A percentile compares a stretch with the other conserved stretches of the same genome.
These are phyloP conservation scores for Stomorhina lunata DNA, from an alignment of 2,888 invertebrate genomes.

Conservation along the genomic window DNA sequence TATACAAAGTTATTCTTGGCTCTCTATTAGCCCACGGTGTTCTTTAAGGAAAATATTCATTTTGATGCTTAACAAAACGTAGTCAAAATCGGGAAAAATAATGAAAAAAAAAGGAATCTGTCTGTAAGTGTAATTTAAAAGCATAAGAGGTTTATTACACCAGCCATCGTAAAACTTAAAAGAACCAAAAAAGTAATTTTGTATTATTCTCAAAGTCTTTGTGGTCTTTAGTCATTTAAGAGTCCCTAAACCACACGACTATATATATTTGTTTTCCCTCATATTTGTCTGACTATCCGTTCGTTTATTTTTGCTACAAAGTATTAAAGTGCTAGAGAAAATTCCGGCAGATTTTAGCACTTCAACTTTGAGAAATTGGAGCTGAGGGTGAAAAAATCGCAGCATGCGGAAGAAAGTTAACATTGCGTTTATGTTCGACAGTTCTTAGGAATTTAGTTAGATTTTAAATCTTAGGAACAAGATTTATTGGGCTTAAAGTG, in stretches of 20 bases:
- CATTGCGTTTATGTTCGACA: neutral
- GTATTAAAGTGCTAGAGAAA: constrained; percentile 7
- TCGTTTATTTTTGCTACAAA: constrained; percentile 3
- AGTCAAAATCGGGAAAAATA: neutral
- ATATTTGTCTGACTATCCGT: neutral
- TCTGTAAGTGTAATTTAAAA: constrained; percentile 9
- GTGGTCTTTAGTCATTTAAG: neutral
- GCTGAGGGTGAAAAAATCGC: neutral
- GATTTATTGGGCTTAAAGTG: constrained; percentile 29
- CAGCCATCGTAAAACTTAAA: neutral
- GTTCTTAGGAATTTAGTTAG: neutral
- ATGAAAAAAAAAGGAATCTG: neutral
- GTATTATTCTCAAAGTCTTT: neutral
- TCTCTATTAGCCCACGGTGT: constrained; percentile 9
- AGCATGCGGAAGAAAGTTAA: constrained; percentile 35
- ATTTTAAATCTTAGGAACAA: constrained; percentile 5
- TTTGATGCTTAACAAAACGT: neutral
- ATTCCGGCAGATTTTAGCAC: constrained; percentile 47
- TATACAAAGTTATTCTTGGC: neutral
- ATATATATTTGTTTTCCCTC: neutral
- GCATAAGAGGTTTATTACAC: constrained; percentile 22
- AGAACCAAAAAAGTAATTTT: constrained; percentile 16
- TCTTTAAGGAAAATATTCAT: neutral
- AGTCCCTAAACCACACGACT: neutral
- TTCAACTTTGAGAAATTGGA: neutral